A percentile compares a stretch with the other conserved stretches of the same genome.
Conservation (phyloP, 2,113 vertebrate genomes). For the Scophthalmus maximus region DNA sequence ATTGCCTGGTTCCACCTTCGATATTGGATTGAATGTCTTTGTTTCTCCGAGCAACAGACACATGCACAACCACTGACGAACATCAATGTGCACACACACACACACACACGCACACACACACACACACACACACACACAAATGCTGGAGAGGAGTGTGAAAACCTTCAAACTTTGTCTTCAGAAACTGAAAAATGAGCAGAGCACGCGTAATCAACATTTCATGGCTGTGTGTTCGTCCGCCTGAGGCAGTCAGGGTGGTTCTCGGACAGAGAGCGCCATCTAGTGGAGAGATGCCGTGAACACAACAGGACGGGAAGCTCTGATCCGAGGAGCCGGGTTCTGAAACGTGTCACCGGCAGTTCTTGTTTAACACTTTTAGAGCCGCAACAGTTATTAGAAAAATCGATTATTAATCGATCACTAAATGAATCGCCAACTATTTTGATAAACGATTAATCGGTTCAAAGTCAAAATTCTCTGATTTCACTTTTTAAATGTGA, state of each 20-base stretch:
- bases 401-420: too few species aligned
- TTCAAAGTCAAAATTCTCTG: too few species aligned
- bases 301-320: background rate
- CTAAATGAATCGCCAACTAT: too few species aligned
- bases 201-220: background rate
- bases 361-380: too few species aligned
- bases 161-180: background rate
- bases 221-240: background rate
- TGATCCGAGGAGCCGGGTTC: background rate
- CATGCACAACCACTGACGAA: background rate
- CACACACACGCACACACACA: slow-evolving; percentile 3
- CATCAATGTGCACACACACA: background rate
- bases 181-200: background rate
- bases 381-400: too few species aligned
- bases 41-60: slow-evolving; percentile 14
- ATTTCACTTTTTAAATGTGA: too few species aligned
- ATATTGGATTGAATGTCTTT: slow-evolving; percentile 32
- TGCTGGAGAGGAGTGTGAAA: background rate
- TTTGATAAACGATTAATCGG: too few species aligned
- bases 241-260: background rate
- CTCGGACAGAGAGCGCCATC: slow-evolving; percentile 49
- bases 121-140: background rate
- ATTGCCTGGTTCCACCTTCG: slow-evolving; percentile 53
- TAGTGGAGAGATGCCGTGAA: slow-evolving; percentile 48
- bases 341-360: too few species aligned